These are phyloP conservation scores for Ciona savignyi DNA, from an alignment of 23 tunicate genomes.

Conservation along the genomic window DNA sequence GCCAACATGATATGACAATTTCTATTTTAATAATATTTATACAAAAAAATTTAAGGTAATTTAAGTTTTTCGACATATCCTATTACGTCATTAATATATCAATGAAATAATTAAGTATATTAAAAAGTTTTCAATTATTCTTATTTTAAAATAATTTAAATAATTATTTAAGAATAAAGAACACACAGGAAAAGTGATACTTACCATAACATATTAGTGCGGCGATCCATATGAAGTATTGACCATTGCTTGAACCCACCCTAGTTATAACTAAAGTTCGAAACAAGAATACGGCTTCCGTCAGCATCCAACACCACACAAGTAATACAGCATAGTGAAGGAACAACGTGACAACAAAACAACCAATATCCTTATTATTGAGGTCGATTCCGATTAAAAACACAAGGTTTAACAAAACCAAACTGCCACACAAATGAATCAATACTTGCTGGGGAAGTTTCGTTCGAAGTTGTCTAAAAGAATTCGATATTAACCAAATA, in stretches of 20 bases:
- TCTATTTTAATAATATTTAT: too few relatives aligned
- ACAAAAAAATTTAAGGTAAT: too few relatives aligned
- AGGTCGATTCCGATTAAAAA: constrained; percentile 73
- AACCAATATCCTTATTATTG: constrained; percentile 13
- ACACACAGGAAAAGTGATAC: constrained; percentile 10
- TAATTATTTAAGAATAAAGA: background rate
- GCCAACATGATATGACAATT: too few relatives aligned
- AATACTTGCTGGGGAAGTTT: constrained; percentile 61
- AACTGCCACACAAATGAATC: constrained; percentile 43
- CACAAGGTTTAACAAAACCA: constrained; percentile 36
- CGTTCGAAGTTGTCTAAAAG: constrained; percentile 57
- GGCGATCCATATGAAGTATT: constrained; percentile 23
- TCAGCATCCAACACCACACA: constrained; percentile 76
- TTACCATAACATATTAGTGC: constrained; percentile 41
- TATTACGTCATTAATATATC: too few relatives aligned
- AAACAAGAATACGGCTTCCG: constrained; percentile 61
- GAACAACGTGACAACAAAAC: constrained; percentile 30
- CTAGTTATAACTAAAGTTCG: constrained; percentile 34
- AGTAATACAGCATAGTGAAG: constrained; percentile 71
- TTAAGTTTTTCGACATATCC: too few relatives aligned
- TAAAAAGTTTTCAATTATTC: background rate
- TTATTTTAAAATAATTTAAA: background rate
- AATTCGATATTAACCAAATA: background rate
- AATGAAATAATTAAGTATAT: background rate
- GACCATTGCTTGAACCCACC: constrained; percentile 17